Conservation (phyloP, 2,113 vertebrate genomes). For the Amia ocellicauda region DNA sequence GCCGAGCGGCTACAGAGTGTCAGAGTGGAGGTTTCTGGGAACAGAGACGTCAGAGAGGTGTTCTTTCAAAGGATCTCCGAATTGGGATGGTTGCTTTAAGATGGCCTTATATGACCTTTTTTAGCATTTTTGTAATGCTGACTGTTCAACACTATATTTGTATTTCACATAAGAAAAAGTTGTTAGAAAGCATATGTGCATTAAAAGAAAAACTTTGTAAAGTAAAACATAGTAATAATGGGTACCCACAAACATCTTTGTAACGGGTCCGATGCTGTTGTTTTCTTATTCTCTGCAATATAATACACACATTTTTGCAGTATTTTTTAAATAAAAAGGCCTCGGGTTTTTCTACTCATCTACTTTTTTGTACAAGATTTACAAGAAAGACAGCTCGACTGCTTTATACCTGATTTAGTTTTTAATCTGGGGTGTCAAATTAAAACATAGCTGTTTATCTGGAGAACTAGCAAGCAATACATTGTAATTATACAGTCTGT, state of each 20-base stretch:
- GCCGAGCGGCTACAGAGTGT: slow-evolving; percentile 36
- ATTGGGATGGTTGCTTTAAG: slow-evolving; percentile 55
- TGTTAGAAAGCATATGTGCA: slow-evolving; percentile 38
- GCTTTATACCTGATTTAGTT: slow-evolving; percentile 50
- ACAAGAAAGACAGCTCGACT: slow-evolving; percentile 42
- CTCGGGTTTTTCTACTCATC: slow-evolving; percentile 52
- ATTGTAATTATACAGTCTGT: no score
- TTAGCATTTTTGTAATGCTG: slow-evolving; percentile 67
- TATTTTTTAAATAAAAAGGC: slow-evolving; percentile 58
- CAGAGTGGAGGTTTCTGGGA: slow-evolving; percentile 43
- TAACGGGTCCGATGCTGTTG: slow-evolving; percentile 57
- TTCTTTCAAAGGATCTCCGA: not conserved
- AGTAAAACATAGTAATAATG: slow-evolving; percentile 53
- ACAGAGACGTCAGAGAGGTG: slow-evolving; percentile 18
- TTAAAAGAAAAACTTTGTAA: slow-evolving; percentile 37
- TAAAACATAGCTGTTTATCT: no score
- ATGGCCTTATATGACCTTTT: slow-evolving; percentile 70
- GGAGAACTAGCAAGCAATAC: no score
- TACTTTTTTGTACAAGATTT: slow-evolving; percentile 64
- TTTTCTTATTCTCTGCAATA: slow-evolving; percentile 71
- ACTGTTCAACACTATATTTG: slow-evolving; percentile 72
- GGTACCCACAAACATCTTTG: slow-evolving; percentile 43
- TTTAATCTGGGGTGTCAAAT: slow-evolving; percentile 49
- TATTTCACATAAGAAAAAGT: slow-evolving; percentile 61
- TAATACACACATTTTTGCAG: slow-evolving; percentile 58